These are phyloP conservation scores for Scytalopus superciliaris DNA, from an alignment of 2,113 vertebrate species.

Conservation along the genomic window DNA sequence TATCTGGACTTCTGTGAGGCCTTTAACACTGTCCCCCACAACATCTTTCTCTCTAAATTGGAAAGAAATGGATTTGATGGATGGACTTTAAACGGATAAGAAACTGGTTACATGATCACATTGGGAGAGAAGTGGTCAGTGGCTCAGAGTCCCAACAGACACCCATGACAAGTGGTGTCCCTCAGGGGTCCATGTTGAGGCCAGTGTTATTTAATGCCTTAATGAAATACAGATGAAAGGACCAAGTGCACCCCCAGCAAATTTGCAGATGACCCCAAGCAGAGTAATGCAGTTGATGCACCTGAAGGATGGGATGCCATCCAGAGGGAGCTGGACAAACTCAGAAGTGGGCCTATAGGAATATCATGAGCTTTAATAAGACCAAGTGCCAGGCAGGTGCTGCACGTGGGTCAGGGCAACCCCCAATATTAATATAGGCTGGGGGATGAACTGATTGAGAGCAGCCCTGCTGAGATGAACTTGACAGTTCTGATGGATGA, in stretches of 20 bases:
- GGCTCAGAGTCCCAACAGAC: fast-evolving
- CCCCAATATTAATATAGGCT: not conserved
- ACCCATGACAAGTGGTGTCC: not conserved
- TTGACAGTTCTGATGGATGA: not conserved
- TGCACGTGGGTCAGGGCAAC: fast-evolving
- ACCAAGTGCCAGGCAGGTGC: not conserved
- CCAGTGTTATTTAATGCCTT: not conserved
- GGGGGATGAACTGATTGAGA: not conserved
- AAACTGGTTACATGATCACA: fast-evolving
- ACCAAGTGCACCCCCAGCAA: not conserved
- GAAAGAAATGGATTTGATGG: not conserved
- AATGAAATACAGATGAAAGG: not conserved
- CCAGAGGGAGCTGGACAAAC: not conserved
- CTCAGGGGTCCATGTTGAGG: not conserved
- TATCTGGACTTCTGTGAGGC: not conserved
- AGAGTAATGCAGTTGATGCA: not conserved
- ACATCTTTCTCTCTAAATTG: not conserved
- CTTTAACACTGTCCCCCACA: not conserved
- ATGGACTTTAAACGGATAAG: not conserved
- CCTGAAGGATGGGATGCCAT: not conserved
- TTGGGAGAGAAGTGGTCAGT: fast-evolving
- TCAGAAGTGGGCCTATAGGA: not conserved
- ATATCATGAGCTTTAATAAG: too few relatives aligned
- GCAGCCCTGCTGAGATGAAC: not conserved
- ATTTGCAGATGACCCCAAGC: not conserved